Conservation (phyloP, 2,797 vertebrate species). For the Clamator glandarius region DNA sequence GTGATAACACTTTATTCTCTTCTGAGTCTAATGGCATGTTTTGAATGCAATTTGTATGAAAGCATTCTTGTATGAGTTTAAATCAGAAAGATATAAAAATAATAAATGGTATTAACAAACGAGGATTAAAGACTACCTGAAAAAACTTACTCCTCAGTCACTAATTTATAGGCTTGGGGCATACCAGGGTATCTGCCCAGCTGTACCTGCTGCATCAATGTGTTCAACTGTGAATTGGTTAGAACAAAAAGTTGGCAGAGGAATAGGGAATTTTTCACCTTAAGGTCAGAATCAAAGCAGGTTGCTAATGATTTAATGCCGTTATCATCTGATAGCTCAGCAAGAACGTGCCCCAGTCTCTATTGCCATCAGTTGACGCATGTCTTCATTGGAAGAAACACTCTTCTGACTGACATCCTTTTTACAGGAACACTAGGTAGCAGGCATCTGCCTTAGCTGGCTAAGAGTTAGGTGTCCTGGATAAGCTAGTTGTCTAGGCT, state of each 20-base stretch:
- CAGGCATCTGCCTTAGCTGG: not conserved
- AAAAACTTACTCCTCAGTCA: not conserved
- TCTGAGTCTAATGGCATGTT: not conserved
- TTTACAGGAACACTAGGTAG: not conserved
- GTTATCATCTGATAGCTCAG: not conserved
- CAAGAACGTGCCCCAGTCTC: not conserved
- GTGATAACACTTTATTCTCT: not conserved
- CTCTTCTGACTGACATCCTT: not conserved
- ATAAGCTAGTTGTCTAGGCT: not conserved
- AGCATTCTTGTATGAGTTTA: not conserved
- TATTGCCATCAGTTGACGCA: not conserved
- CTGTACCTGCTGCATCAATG: not conserved
- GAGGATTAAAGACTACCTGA: not conserved
- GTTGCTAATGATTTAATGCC: not conserved
- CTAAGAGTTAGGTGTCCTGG: conserved; percentile 5
- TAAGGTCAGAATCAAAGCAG: not conserved
- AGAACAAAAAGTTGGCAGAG: conserved; percentile 8
- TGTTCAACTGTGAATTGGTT: not conserved
- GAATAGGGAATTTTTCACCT: conserved; percentile 1
- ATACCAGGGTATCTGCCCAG: not conserved
- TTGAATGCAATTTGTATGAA: not conserved
- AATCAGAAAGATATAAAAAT: not conserved
- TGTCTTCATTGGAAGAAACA: not conserved
- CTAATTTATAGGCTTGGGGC: not conserved
- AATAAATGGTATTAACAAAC: not conserved